Base-by-base conservation (phyloP, 2,888 invertebrate genomes). In the Corbicula japonica region DNA sequence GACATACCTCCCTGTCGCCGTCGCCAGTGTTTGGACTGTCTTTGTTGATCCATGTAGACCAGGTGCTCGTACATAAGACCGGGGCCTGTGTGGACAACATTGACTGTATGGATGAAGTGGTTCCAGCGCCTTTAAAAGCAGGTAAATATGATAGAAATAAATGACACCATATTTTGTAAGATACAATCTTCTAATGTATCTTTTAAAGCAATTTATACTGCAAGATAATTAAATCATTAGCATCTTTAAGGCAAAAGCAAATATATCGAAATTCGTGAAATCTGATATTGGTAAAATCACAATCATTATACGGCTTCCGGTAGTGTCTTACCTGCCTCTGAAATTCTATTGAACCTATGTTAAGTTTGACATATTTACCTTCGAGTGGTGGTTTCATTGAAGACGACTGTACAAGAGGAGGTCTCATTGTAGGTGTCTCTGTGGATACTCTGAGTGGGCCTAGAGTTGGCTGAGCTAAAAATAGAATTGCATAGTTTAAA, bases 31-130 rank as follows among this genome's bases (percentile, higher is more conserved):
- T 32, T 3, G 83, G 83, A 21, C 26, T 60, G 76, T 88, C 88
- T 4, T 80, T 48, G 58, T 87, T 89, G 26, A 89, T 80, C 89
- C 89, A 90, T n/a, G 72, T 48, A 6, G 89, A 88, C 88, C 88
- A 89, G 28, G 23, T 15, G 12, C 41, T 41, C 10, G 41, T 41
- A 41, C 41, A 41, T 15, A 12, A 18, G 15, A 10, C 41, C 10
- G 41, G 41, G 41, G 12, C 41, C 15, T 10, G 12, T 12, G 41
- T 41, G 15, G 41, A 41, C 15, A 41, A 12, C 15, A 12, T 10
- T 41, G 10, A 10, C 15, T 41, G 41, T 15, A 41, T 41, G 41
- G 41, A 41, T 41, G 10, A 12, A 18, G 41, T 41, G 12, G 41
- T 12, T 12, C 41, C 41, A 12, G 41, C 10, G 15, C 12, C 10